These are phyloP conservation scores for Eupithecia exiguata DNA, from an alignment of 2,888 invertebrate genomes.

Conservation along the genomic window DNA sequence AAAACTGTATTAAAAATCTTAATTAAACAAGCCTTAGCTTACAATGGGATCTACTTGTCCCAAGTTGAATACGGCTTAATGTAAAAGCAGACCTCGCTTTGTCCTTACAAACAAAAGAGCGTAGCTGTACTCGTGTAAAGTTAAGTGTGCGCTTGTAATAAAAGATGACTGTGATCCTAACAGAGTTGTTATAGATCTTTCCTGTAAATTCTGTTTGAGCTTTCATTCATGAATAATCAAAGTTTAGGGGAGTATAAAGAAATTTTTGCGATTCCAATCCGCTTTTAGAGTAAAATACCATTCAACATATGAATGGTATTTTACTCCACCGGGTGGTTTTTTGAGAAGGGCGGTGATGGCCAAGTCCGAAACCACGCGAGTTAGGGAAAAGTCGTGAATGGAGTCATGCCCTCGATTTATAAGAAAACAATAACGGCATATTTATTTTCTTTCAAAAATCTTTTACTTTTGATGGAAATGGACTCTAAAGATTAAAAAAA, in stretches of 20 bases:
- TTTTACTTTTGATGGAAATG: too few relatives aligned
- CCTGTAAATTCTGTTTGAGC: slow-evolving; percentile 1
- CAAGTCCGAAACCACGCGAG: too few relatives aligned
- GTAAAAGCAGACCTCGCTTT: slow-evolving; percentile 52
- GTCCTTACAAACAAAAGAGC: slow-evolving; percentile 55
- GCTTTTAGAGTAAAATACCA: too few relatives aligned
- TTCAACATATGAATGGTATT: too few relatives aligned
- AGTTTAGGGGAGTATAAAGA: background rate
- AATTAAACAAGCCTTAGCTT: slow-evolving; percentile 3
- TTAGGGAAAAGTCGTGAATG: too few relatives aligned
- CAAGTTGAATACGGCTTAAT: slow-evolving; percentile 45
- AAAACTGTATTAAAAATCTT: background rate
- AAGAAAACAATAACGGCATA: too few relatives aligned
- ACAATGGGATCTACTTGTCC: slow-evolving; percentile 37
- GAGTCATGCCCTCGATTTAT: too few relatives aligned
- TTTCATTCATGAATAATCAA: background rate
- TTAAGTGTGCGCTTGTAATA: slow-evolving; percentile 60
- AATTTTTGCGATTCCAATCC: background rate
- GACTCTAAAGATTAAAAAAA: too few relatives aligned
- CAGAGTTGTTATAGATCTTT: slow-evolving; percentile 21
- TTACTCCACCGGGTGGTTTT: too few relatives aligned
- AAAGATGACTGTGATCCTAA: slow-evolving; percentile 52
- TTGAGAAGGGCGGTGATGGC: too few relatives aligned
- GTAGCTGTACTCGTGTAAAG: slow-evolving; percentile 56
- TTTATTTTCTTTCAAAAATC: too few relatives aligned